Evolutionary conservation across 2,888 invertebrate species (phyloP).

Genomic region (Acanthosoma haemorrhoidale): DNA sequence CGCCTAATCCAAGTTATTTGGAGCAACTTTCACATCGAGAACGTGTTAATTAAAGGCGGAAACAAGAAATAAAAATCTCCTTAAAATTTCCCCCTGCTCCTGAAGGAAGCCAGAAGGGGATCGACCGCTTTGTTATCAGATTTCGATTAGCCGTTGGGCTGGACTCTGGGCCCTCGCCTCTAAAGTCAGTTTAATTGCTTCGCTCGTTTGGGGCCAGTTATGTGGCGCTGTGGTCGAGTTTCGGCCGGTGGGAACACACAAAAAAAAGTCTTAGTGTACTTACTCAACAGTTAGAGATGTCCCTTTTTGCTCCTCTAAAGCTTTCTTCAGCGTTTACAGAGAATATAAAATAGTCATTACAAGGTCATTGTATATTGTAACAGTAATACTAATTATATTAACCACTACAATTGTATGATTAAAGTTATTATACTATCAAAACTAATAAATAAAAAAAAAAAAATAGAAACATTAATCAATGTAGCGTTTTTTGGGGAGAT

Average conservation of each 20-base stretch:
- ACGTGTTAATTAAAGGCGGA: conserved; percentile 8
- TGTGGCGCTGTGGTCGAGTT: neutral
- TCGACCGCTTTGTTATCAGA: neutral
- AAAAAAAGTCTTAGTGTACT: neutral
- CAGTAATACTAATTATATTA: too few species aligned
- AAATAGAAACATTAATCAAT: too few species aligned
- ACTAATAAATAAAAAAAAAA: too few species aligned
- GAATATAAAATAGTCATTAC: too few species aligned
- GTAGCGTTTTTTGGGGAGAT: too few species aligned
- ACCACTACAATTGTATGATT: too few species aligned
- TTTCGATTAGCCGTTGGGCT: conserved; percentile 8
- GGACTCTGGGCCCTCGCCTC: neutral
- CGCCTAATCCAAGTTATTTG: too few species aligned
- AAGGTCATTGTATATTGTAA: too few species aligned
- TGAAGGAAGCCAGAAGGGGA: neutral
- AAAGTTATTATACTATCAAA: too few species aligned
- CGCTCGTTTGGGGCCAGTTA: neutral
- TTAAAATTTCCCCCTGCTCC: conserved; percentile 6
- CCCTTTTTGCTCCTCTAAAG: neutral
- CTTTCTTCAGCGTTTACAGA: too few species aligned
- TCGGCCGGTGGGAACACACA: neutral
- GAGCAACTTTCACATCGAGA: conserved; percentile 5
- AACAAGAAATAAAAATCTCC: neutral
- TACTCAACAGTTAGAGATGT: neutral
- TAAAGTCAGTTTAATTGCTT: conserved; percentile 12